Evolutionary conservation across 2,797 vertebrate species (phyloP).

Genomic region (Chloroceryle amazona): DNA sequence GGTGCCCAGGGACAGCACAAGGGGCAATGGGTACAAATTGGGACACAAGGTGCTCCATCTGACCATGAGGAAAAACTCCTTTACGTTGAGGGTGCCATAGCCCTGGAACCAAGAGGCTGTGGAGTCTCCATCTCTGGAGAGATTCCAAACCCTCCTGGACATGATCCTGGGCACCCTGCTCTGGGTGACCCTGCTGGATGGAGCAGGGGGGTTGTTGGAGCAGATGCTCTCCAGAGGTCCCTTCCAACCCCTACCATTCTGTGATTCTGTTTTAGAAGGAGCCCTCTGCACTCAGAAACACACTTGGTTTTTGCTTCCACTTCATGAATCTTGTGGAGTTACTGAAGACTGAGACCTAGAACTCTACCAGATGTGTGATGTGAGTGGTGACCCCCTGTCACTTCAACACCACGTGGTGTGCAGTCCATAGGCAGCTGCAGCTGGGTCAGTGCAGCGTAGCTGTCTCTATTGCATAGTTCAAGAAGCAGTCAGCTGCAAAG

Average conservation of each 20-base stretch:
- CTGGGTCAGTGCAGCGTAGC: accelerated
- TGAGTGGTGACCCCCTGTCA: not conserved
- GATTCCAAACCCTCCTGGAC: not conserved
- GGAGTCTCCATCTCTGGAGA: not conserved
- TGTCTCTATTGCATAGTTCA: not conserved
- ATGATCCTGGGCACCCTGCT: not conserved
- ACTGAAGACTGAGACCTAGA: not conserved
- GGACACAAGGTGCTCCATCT: not conserved
- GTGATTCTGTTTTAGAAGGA: not conserved
- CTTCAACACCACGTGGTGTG: not conserved
- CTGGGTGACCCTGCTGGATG: not conserved
- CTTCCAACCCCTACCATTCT: not conserved
- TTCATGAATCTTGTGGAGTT: not conserved
- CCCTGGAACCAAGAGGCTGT: not conserved
- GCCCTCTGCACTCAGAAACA: not conserved
- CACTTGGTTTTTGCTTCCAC: not conserved
- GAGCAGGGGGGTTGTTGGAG: not conserved
- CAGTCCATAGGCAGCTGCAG: not conserved
- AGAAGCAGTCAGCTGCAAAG: not conserved
- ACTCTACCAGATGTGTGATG: not conserved
- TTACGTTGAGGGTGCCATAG: not conserved
- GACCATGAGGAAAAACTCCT: not conserved
- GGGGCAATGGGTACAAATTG: not conserved
- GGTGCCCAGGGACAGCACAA: not conserved
- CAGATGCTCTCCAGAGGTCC: not conserved